These are phyloP conservation scores for Cheilosia scutellata DNA, from an alignment of 2,888 invertebrate genomes.

Conservation along the genomic window DNA sequence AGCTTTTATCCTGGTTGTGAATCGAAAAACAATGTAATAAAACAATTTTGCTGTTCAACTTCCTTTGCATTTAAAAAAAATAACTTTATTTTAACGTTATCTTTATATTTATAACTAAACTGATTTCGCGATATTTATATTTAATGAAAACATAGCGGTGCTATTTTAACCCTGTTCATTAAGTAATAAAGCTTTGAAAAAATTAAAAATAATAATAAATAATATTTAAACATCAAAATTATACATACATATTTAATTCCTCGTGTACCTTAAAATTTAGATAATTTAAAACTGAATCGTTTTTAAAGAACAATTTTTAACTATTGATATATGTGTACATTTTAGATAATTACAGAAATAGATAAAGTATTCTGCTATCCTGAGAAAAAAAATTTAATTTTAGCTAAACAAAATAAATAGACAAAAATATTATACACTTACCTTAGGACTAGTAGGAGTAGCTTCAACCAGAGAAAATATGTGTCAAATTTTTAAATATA, in stretches of 20 bases:
- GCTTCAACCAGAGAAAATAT: constrained; percentile 60
- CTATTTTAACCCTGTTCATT: constrained; percentile 68
- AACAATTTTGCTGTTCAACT: constrained; percentile 46
- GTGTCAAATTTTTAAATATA: constrained; percentile 71
- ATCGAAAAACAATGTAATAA: constrained; percentile 30
- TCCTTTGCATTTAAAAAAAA: constrained; percentile 40
- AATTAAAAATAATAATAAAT: constrained; percentile 2
- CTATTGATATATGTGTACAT: constrained; percentile 42
- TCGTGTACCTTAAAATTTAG: constrained; percentile 67
- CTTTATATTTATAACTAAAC: constrained; percentile 12
- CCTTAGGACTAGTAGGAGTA: constrained; percentile 10
- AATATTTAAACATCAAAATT: constrained; percentile 50
- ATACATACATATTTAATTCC: constrained; percentile 71
- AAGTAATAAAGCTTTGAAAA: constrained; percentile 36
- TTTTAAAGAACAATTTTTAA: constrained; percentile 19
- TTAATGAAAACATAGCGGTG: constrained; percentile 69
- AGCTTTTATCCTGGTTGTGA: constrained; percentile 74
- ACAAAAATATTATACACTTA: constrained; percentile 45
- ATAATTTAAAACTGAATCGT: constrained; percentile 50
- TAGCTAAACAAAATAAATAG: constrained; percentile 4
- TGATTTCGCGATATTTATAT: constrained; percentile 31
- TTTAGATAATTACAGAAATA: constrained; percentile 13
- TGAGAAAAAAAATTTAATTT: constrained; percentile 1
- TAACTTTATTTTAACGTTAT: constrained; percentile 17
- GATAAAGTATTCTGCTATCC: constrained; percentile 35